Base-by-base conservation (phyloP, 2,888 invertebrate genomes). In the Megaustenia siamemsis region DNA sequence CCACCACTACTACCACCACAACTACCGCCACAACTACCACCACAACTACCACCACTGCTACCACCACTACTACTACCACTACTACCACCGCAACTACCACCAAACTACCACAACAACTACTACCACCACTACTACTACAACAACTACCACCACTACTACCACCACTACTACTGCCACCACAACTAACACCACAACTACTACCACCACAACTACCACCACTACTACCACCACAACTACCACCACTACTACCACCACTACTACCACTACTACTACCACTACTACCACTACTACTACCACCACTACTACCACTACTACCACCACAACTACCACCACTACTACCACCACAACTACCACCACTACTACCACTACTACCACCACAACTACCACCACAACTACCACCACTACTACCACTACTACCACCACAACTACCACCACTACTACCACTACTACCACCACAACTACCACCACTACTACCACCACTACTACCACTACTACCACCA, bases 111-210 rank as follows among this genome's bases (percentile, higher is more conserved):
- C n/a, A n/a, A n/a, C n/a, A n/a, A n/a, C n/a, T 21, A 28, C 28
- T 21, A 10, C 76, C 45, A 18, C 5, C 24, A 1, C 28, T 66
- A 15, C 53, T 28, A 12, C 32, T 45, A 15, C 21, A 8, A 32
- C 56, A 53, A 32, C 38, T 73, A 18, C 28, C 18, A 40, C 73
- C n/a, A n/a, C 73, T 73, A 43, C 69, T 69, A 24, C 68, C n/a
- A 68, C 28, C 69, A 73, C 73, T 73, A 73, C 73, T 73, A 73
- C 73, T 73, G 35, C 73, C 35, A 73, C 38, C n/a, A n/a, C n/a
- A n/a, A n/a, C n/a, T n/a, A n/a, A n/a, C n/a, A n/a, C n/a, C n/a
- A n/a, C n/a, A n/a, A n/a, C n/a, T n/a, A n/a, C n/a, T 73, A 73
- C 2, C 43, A 45, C 40, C 43, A 45, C 43, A 40, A 45, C 24